phyloP scores from a whole-genome alignment of 2,113 vertebrate species.

The Rissa tridactyla region DNA sequence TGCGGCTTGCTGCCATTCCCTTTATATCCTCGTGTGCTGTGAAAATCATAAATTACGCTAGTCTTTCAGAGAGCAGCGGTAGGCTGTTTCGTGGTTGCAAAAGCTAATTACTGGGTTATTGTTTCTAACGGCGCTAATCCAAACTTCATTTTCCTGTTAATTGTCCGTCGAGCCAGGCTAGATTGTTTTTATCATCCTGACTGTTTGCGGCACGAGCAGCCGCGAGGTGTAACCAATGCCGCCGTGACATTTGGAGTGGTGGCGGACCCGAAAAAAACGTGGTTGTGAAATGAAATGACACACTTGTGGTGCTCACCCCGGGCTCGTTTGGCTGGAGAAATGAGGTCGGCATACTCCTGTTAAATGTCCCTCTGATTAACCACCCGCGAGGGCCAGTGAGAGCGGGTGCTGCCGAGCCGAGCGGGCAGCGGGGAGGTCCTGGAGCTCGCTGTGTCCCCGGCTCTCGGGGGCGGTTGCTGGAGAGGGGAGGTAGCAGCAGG shows the following conservation, averaged over 20 bases:
- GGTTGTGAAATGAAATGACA: background rate
- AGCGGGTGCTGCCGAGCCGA: background rate
- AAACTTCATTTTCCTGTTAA: slow-evolving; percentile 29
- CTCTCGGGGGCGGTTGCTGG: background rate
- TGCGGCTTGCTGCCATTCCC: slow-evolving; percentile 13
- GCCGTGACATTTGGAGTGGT: background rate
- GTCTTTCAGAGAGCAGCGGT: slow-evolving; percentile 29
- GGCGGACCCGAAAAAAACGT: background rate
- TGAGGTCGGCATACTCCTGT: background rate
- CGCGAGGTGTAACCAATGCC: background rate
- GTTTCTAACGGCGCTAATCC: slow-evolving; percentile 53
- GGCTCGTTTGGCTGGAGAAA: background rate
- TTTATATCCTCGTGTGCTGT: background rate
- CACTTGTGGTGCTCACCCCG: background rate
- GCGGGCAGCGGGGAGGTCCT: background rate
- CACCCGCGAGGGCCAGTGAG: background rate
- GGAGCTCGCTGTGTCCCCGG: background rate
- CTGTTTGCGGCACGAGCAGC: background rate
- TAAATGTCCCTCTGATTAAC: background rate
- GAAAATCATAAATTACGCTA: background rate
- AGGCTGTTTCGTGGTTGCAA: slow-evolving; percentile 13
- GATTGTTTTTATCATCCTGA: background rate
- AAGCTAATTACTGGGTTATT: slow-evolving; percentile 53
- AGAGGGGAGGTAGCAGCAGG: too few relatives aligned
- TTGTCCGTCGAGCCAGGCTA: slow-evolving; percentile 1